Conservation (phyloP, 2,797 vertebrate genomes). For the Syngnathus rostellatus region DNA sequence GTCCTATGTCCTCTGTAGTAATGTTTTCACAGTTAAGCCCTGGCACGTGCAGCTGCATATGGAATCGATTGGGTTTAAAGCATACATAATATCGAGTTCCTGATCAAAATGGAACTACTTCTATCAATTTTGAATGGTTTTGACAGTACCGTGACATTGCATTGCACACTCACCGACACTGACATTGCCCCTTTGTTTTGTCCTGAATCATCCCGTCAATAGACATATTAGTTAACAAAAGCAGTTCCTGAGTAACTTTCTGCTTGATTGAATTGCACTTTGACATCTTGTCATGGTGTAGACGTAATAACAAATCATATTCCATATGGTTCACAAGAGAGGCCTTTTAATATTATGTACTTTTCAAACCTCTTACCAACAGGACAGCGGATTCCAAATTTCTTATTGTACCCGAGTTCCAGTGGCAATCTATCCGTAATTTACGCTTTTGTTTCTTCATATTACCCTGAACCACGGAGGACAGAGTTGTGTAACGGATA, state of each 20-base stretch:
- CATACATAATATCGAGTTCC: slow-evolving; percentile 41
- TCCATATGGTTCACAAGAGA: neutral
- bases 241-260: neutral
- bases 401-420: slow-evolving; percentile 40
- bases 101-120: slow-evolving; percentile 52
- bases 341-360: slow-evolving; percentile 37
- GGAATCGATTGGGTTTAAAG: slow-evolving; percentile 47
- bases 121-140: slow-evolving; percentile 49
- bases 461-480: slow-evolving; percentile 44
- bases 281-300: neutral
- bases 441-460: slow-evolving; percentile 56
- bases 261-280: neutral
- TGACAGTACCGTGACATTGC: slow-evolving; percentile 22
- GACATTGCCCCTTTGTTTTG: neutral
- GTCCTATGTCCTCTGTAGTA: slow-evolving; percentile 9
- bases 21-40: slow-evolving; percentile 54
- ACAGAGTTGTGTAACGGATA: slow-evolving; percentile 57
- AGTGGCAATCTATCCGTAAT: slow-evolving; percentile 23
- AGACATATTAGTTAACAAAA: neutral
- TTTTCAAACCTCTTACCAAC: slow-evolving; percentile 25
- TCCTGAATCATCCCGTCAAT: neutral
- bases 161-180: neutral
- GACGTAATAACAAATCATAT: slow-evolving; percentile 19
- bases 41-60: slow-evolving; percentile 49
- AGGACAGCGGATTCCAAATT: slow-evolving; percentile 14